phyloP scores from a whole-genome alignment of 2,888 invertebrate species.

The Argyresthia albistria region DNA sequence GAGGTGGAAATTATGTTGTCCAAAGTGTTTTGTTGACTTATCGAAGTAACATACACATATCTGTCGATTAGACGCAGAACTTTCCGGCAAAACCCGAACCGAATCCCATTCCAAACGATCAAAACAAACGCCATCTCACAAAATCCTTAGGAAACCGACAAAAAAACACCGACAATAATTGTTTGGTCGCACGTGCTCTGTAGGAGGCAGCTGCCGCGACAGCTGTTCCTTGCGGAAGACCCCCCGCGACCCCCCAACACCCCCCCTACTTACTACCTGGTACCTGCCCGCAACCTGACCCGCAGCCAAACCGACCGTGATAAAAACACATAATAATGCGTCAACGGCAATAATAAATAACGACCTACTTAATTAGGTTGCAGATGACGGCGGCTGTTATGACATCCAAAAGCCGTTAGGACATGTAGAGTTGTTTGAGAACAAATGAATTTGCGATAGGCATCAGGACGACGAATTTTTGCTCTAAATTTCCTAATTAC shows the following conservation, averaged over 20 bases:
- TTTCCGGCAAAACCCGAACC: not conserved
- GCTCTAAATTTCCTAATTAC: too few relatives aligned
- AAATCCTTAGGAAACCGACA: conserved; percentile 5
- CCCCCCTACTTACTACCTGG: conserved; percentile 20
- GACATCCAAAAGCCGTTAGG: not conserved
- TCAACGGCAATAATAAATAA: not conserved
- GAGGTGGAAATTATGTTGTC: too few relatives aligned
- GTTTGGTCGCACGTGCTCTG: conserved; percentile 56
- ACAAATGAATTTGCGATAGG: not conserved
- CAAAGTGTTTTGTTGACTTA: too few relatives aligned
- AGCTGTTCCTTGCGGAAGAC: conserved; percentile 57
- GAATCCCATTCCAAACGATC: not conserved
- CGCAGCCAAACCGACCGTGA: conserved; percentile 10
- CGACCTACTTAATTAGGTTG: not conserved
- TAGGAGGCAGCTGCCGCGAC: conserved; percentile 59
- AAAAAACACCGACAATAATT: conserved; percentile 60
- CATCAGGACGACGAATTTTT: too few relatives aligned
- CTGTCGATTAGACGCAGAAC: not conserved
- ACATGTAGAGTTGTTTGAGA: not conserved
- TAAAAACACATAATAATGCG: not conserved
- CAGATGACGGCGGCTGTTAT: not conserved
- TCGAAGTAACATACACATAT: not conserved
- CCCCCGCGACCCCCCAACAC: conserved; percentile 18
- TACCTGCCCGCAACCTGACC: conserved; percentile 33
- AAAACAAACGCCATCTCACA: not conserved